Base-by-base conservation (phyloP, 2,113 vertebrate genomes). In the Labrus mixtus region DNA sequence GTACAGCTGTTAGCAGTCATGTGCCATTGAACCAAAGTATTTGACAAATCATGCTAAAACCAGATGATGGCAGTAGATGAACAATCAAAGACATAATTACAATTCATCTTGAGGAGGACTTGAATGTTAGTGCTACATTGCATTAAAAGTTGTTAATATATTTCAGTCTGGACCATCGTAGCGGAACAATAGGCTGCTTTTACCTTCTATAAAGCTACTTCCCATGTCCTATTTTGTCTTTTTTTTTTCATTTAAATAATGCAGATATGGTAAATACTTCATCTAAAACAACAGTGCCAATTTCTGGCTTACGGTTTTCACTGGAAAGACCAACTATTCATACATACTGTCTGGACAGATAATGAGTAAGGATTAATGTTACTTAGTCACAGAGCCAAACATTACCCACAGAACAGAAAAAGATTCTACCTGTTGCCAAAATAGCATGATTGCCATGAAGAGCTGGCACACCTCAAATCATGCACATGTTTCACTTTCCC, bases 401-500 rank as follows among this genome's bases (percentile, higher is more conserved):
- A 17, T 58, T 23, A 68, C 25, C 48, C 10, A 55, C 48, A 36
- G 36, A 36, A 41, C 46, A 39, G 20, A 56, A 48, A 3, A 69
- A 10, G 3, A 51, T 48, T 73, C 6, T 48, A 17, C 5, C 6
- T 48, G 43, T 17, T 48, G 41, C 19, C 36, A 73, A n/a, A 79
- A 76, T 70, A 77, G 36, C 46, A 48, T 48, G 45, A 74, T 69
- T 36, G 59, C 29, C 41, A 62, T 53, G 36, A 56, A n/a, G 48
- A 73, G 4, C 2, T 46, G 59, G 45, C 53, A 45, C 50, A 61
- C 36, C 59, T 53, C 39, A 76, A 54, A 20, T 7, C 6, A 25
- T 23, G 16, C 13, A 36, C 55, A 6, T 10, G 82, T 92, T 93
- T 92, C 80, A 76, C 68, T 91, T 92, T 93, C 84, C 55, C 75